Percentiles rank a stretch among this genome's conserved stretches.
Evolutionary conservation across 2,113 vertebrate genomes (phyloP).

Genomic region (Piliocolobus tephrosceles): DNA sequence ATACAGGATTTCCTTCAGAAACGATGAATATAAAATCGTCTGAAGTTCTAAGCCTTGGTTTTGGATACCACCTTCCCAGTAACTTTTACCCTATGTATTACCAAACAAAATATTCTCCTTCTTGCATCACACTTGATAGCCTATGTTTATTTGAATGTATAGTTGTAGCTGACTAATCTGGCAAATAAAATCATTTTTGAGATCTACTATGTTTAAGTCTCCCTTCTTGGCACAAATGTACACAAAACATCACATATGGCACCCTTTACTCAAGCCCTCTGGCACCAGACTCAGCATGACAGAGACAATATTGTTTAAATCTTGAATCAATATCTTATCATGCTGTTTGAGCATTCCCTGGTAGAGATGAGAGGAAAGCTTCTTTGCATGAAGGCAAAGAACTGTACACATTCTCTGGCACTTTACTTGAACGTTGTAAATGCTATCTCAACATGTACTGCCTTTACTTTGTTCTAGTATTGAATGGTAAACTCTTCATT

Average conservation of each 20-base stretch:
- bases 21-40: neutral
- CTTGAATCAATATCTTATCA: neutral
- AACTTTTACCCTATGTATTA: neutral
- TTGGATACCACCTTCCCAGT: neutral
- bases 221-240: neutral
- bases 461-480: neutral
- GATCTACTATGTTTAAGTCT: neutral
- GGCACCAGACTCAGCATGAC: neutral
- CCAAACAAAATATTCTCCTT: neutral
- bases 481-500: neutral
- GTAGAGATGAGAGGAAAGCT: neutral
- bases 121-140: neutral
- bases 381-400: neutral
- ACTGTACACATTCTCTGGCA: neutral
- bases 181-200: neutral
- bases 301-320: neutral
- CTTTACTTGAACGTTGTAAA: neutral
- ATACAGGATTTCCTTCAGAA: neutral
- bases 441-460: neutral
- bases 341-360: neutral
- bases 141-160: neutral
- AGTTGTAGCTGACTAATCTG: neutral
- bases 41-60: neutral
- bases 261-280: neutral
- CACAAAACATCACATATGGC: slow-evolving; percentile 7